Conservation (phyloP, 2,888 invertebrate genomes). For the Cataglyphis rosenhaueri region DNA sequence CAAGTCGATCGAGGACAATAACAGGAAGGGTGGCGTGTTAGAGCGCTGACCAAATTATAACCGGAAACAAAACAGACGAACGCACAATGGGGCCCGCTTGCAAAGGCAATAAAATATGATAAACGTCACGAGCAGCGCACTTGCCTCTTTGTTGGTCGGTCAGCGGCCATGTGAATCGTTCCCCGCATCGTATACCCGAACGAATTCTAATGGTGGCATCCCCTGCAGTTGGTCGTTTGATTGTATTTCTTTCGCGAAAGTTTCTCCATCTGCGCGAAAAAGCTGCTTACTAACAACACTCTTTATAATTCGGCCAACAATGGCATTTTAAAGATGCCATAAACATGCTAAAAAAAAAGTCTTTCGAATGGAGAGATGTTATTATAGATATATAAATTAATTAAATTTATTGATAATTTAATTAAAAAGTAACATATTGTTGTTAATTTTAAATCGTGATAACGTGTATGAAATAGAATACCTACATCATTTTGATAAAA, state of each 20-base stretch:
- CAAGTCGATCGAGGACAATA: slow-evolving; percentile 65
- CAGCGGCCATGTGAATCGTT: slow-evolving; percentile 60
- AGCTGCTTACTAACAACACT: slow-evolving; percentile 44
- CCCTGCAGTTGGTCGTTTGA: slow-evolving; percentile 64
- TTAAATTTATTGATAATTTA: not conserved
- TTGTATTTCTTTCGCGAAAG: slow-evolving; percentile 69
- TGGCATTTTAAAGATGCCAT: slow-evolving; percentile 18
- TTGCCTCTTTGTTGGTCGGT: slow-evolving; percentile 74
- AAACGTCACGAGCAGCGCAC: slow-evolving; percentile 76
- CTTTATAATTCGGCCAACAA: slow-evolving; percentile 37
- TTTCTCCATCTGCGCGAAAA: slow-evolving; percentile 61
- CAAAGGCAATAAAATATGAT: slow-evolving; percentile 83
- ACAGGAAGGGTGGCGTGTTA: slow-evolving; percentile 55
- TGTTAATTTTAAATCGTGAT: not conserved
- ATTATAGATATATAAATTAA: slow-evolving; percentile 11
- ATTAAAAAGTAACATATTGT: slow-evolving; percentile 2
- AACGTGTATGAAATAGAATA: not conserved
- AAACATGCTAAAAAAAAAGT: not conserved
- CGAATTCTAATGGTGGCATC: slow-evolving; percentile 71
- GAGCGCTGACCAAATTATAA: slow-evolving; percentile 76
- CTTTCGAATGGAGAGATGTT: not conserved
- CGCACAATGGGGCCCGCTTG: slow-evolving; percentile 78
- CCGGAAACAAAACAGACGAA: slow-evolving; percentile 81
- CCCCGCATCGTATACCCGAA: slow-evolving; percentile 59
- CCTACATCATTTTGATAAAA: not conserved